Base-by-base conservation (phyloP, 2,888 invertebrate genomes). In the Oegoconia quadripuncta region DNA sequence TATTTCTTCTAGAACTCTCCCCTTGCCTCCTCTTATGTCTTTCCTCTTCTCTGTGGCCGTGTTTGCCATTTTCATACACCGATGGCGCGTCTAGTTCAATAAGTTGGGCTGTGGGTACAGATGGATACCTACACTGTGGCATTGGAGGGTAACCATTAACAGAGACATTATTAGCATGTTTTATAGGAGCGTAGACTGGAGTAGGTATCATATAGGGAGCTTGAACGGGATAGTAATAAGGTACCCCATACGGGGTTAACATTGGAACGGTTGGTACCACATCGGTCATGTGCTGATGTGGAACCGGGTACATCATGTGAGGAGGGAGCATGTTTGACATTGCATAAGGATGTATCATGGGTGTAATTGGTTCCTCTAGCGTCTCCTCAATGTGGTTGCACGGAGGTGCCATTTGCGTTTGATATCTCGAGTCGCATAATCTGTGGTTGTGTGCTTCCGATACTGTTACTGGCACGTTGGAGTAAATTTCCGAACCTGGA, bases 51-150 rank as follows among this genome's bases (percentile, higher is more conserved):
- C 20, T 37, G 8, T 38, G 29, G 4, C 14, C 16, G 15, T 44
- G 37, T 22, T 73, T 77, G 0, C 79, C 74, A 43, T 82, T 84
- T 48, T 84, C 82, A 44, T 82, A 83, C 2, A 73, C 63, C 0
- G 74, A 72, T 0, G 89, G 72, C 29, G 83, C 48, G 33, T 93
- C 93, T 11, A 93, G 54, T 61, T 93, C 93, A 46, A 93, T 93
- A 8, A 93, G 68, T 56, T 91, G 91, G 1, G 80, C 93, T 0
- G 92, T 93, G 0, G 93, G 93, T 6, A 93, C 91, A 9, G 88
- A 50, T 0, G 88, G 77, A 50, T 87, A 89, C 52, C 82, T 79
- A 41, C 81, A 72, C 28, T 75, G 74, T 0, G 74, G 55, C 22
- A 67, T 46, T 12, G 81, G 66, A 0, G 83, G 83, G 56, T 80